A percentile compares a stretch with the other conserved stretches of the same genome.
phyloP scores from a whole-genome alignment of 2,888 invertebrate species.

The Homarus gammarus region DNA sequence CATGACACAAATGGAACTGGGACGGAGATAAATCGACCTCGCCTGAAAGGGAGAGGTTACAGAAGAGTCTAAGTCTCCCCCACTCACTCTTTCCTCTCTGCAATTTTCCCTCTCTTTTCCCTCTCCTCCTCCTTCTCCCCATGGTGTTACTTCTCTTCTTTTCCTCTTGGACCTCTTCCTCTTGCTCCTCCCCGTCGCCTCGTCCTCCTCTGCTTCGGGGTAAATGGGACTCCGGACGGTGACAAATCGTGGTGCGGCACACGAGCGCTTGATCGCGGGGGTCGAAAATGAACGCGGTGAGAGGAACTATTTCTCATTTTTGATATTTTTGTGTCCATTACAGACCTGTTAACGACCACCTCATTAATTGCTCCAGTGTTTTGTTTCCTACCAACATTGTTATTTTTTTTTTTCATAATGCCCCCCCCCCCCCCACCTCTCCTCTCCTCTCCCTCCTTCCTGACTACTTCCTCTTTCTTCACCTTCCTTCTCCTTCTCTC shows the following conservation, averaged over 20 bases:
- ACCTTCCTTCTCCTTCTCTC: not conserved
- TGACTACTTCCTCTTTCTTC: not conserved
- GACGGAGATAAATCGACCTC: constrained; percentile 48
- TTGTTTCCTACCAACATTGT: not conserved
- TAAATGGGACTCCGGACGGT: constrained; percentile 41
- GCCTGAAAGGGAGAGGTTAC: constrained; percentile 39
- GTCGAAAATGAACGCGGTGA: constrained; percentile 49
- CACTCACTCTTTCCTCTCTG: constrained; percentile 11
- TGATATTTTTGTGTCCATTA: constrained; percentile 52
- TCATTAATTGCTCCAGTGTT: constrained; percentile 49
- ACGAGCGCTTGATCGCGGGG: constrained; percentile 43
- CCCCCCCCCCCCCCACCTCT: not conserved
- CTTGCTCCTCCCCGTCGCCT: constrained; percentile 8
- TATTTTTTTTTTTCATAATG: not conserved
- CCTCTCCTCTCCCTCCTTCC: not conserved
- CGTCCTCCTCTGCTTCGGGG: constrained; percentile 22
- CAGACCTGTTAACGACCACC: constrained; percentile 54
- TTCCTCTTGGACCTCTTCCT: constrained; percentile 6
- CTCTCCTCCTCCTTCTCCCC: not conserved
- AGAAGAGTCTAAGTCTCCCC: not conserved
- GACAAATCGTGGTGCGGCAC: constrained; percentile 44
- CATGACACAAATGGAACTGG: constrained; percentile 56
- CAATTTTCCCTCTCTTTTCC: not conserved
- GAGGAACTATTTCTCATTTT: constrained; percentile 59
- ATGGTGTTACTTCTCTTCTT: not conserved